Percentiles rank a stretch among this genome's conserved stretches.
Evolutionary conservation across 2,113 vertebrate species (phyloP).

Genomic region (Psittacula cyanocephala): DNA sequence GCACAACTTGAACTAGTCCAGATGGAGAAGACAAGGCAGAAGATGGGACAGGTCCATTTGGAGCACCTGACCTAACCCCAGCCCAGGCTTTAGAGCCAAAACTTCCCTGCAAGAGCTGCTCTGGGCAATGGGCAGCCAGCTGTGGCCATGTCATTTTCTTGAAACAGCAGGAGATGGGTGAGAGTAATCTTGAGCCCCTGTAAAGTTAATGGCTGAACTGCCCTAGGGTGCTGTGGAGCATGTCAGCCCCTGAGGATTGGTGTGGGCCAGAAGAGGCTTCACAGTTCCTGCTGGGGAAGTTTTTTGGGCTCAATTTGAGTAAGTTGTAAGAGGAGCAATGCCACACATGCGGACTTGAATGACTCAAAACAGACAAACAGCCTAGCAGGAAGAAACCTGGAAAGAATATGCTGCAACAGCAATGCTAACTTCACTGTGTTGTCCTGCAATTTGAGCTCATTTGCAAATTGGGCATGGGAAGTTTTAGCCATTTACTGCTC

Average conservation of each 20-base stretch:
- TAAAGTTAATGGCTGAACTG: neutral
- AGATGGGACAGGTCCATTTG: neutral
- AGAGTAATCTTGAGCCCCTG: neutral
- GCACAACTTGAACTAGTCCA: neutral
- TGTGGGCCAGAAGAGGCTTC: neutral
- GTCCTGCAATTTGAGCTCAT: neutral
- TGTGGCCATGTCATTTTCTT: rapidly evolving
- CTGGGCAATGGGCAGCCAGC: neutral
- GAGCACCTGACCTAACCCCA: neutral
- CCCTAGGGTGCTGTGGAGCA: neutral
- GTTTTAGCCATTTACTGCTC: neutral
- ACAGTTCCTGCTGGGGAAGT: neutral
- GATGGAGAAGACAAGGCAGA: neutral
- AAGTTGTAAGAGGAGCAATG: neutral
- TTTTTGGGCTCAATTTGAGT: neutral
- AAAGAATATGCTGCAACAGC: neutral
- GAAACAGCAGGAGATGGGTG: neutral
- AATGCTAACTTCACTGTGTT: neutral
- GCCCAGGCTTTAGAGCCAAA: neutral
- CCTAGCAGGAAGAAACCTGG: neutral
- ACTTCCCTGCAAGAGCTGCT: neutral
- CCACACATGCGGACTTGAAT: neutral
- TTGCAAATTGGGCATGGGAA: neutral
- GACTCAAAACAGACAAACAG: neutral
- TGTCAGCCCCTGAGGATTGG: rapidly evolving